These are phyloP conservation scores for Drosophila borealis DNA, from an alignment of 2,888 invertebrate genomes.

Conservation along the genomic window DNA sequence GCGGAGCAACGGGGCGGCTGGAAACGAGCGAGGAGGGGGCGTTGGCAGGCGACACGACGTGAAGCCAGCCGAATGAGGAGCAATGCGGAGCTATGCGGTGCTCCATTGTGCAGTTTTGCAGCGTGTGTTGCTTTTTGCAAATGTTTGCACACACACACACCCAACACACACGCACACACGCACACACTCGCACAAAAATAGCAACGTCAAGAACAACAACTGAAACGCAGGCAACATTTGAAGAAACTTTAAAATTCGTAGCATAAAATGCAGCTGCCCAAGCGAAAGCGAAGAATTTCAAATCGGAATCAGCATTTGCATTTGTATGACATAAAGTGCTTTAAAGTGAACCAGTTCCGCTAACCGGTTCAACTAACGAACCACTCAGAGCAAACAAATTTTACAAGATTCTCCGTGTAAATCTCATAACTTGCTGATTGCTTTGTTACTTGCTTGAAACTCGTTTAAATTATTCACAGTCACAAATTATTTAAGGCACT, in stretches of 20 bases:
- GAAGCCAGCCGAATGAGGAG: conserved; percentile 41
- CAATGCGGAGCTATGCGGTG: conserved; percentile 48
- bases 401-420: conserved; percentile 36
- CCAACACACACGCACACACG: conserved; percentile 21
- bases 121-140: conserved; percentile 77
- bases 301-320: conserved; percentile 34
- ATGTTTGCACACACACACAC: conserved; percentile 65
- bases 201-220: conserved; percentile 39
- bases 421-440: conserved; percentile 36
- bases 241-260: conserved; percentile 73
- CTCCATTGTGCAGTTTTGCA: conserved; percentile 74
- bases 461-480: conserved; percentile 30
- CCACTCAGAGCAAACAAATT: conserved; percentile 23
- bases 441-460: conserved; percentile 10
- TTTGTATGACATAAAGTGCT: conserved; percentile 42
- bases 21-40: neutral
- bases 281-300: conserved; percentile 33
- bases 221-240: conserved; percentile 53
- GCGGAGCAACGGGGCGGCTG: neutral
- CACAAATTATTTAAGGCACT: conserved; percentile 29
- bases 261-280: conserved; percentile 66
- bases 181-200: conserved; percentile 33
- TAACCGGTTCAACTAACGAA: conserved; percentile 30
- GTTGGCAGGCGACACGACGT: conserved; percentile 35
- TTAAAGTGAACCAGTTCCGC: conserved; percentile 51